Conservation (phyloP, 1,140 invertebrate genomes). For the Harpegnathos saltator region DNA sequence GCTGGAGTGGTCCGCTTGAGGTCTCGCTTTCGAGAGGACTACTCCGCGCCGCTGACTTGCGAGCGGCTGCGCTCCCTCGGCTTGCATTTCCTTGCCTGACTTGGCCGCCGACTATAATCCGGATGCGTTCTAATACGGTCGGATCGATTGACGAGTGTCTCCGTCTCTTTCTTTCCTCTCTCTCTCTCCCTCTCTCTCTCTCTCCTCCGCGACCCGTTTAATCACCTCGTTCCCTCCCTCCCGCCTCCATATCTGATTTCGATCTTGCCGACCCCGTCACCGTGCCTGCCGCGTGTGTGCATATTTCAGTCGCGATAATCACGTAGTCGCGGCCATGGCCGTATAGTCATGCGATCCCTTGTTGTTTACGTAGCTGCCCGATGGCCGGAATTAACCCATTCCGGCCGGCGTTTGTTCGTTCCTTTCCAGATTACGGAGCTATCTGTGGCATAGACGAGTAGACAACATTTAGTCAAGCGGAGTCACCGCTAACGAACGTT, state of each 20-base stretch:
- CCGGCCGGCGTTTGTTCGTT: slow-evolving; percentile 26
- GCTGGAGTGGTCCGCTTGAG: slow-evolving; percentile 1
- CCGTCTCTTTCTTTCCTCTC: too few species aligned
- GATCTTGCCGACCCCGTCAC: too few species aligned
- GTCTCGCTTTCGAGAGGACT: background rate
- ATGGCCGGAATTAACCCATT: slow-evolving; percentile 19
- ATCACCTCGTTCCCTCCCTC: too few species aligned
- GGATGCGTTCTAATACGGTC: background rate
- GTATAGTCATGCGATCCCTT: slow-evolving; percentile 1
- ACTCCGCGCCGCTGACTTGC: background rate
- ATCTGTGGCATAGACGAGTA: slow-evolving; percentile 51
- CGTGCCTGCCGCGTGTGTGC: too few species aligned
- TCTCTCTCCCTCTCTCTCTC: too few species aligned
- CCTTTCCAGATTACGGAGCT: slow-evolving; percentile 48
- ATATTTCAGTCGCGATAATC: background rate
- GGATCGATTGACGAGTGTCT: too few species aligned
- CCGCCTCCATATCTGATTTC: too few species aligned
- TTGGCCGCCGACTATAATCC: slow-evolving; percentile 9
- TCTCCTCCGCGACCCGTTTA: too few species aligned
- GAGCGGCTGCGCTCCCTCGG: background rate
- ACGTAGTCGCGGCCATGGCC: background rate
- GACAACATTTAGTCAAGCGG: slow-evolving; percentile 54
- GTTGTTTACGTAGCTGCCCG: background rate
- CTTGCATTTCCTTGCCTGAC: slow-evolving; percentile 26
- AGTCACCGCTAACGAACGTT: slow-evolving; percentile 53